Evolutionary conservation across 2,888 invertebrate genomes (phyloP), one percentile per base, ranked within the genome.

Genomic region (Ferdinandea cuprea): DNA sequence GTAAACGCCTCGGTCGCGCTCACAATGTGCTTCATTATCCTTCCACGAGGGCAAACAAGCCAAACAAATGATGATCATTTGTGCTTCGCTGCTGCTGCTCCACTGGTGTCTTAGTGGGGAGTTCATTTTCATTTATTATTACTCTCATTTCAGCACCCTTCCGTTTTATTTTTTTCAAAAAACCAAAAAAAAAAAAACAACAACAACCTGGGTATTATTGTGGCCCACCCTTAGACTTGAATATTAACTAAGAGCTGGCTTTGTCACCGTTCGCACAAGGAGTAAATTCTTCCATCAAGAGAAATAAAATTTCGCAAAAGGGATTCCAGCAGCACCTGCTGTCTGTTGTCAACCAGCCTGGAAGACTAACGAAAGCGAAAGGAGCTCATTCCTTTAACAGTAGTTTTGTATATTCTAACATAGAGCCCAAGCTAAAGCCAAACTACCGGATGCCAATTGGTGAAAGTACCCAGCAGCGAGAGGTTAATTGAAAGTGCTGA

Each of bases 81-180:
- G 63, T 78, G 72, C 78, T 56, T 54, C 35, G 35, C 71, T 72
- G 66, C 56, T 63, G 54, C 1, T 46, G 46, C 77, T 32, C 40
- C 40, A 28, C 32, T 56, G 42, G 32, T 35, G 8, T 81, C 65
- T 81, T 50, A 46, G 56, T 63, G 80, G 68, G 86, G 86, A 86
- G 87, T 87, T 88, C 88, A 87, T 88, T 88, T 88, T 89, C 89
- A 88, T 87, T 86, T 89, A 88, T 87, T 89, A 88, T 88, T 76
- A 88, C 86, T 87, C 89, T 86, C 87, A 87, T 89, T 89, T 89
- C 87, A 89, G 87, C 86, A 87, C 87, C 85, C 88, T 89, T 89
- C 88, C 85, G 88, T 63, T 79, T 84, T 79, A 48, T 69, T 74
- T 74, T 69, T 69, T 71, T 15, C 28, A 19, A 58, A 56, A 48